Evolutionary conservation across 2,797 vertebrate species (phyloP), one percentile per base, ranked within the genome.

Genomic region (Merluccius polli): DNA sequence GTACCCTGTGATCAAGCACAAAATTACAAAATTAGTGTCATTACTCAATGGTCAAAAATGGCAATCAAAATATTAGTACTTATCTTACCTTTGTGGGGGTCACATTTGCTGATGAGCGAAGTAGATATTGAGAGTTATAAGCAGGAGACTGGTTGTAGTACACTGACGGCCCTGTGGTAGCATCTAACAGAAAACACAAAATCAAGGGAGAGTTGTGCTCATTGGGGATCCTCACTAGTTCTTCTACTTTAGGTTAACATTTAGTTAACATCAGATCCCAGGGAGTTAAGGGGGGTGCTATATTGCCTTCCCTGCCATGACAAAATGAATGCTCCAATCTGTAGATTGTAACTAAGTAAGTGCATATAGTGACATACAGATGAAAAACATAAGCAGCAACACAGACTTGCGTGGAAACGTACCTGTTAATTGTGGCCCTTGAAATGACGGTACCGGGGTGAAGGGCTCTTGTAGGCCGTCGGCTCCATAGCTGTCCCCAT

Each of bases 241-340:
- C 12, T 44, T 44, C 13, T n/a, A 21, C 48, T 52, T 35, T 75
- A 99, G 98, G 74, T n/a, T n/a, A n/a, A n/a, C n/a, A 99, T 98
- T 86, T 97, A 99, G 83, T 94, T 98, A 87, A 98, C 96, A 0
- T 95, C 95, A 24, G 98, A 98, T 69, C 96, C 97, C 82, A 93
- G 96, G 80, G 97, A 99, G 89, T 90, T 99, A 81, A 98, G 97
- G 85, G 97, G 96, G 21, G 96, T 98, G 77, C 93, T 99, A 15
- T 98, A 98, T 83, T 99, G 97, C 86, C 90, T 99, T 77, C 97
- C 97, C 0, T 99, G 97, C 89, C 97, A 99, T 4, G 98, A 99
- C 87, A 99, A 99, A 89, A 97, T 98, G 97, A 97, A 97, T 0
- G 96, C 98, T 18, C 97, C 98, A n/a, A 98, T 99, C 88, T 99